Base-by-base conservation (phyloP, 2,888 invertebrate species). In the Chorisops tibialis region DNA sequence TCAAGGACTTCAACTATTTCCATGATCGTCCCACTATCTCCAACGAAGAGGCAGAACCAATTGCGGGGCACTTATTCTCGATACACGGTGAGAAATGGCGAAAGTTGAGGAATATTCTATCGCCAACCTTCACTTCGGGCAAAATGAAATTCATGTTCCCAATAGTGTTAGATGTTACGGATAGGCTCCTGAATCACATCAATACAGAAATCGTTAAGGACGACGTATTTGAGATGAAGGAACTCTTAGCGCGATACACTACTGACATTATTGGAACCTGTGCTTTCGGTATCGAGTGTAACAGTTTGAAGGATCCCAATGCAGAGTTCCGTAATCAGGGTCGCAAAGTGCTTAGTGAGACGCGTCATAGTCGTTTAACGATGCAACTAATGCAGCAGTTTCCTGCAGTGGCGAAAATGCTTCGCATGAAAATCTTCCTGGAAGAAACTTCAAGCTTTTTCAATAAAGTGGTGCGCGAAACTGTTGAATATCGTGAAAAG, bases 201-300 rank as follows among this genome's bases (percentile, higher is more conserved):
- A 69, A 67, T n/a, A 49, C 70, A 7, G 21, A 48, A 0, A 22
- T 63, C 1, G 37, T 51, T 37, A 59, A 18, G 6, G 22, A 38
- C 1, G 14, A 37, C 7, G 38, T 78, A 68, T 61, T 81, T 71
- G 81, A 82, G 52, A 63, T 81, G 12, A 76, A 78, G 52, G 79
- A 79, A 11, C 59, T 78, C 0, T 69, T 77, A 30, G 75, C 77
- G 0, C 73, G 77, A 21, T 82, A 73, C 51, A 80, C 81, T 0
- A 79, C 80, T 1, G 82, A 83, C 67, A 79, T 82, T 0, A 81
- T 82, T 49, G 80, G 80, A 4, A 73, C 71, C 0, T 79, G 79
- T 67, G 80, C 79, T 4, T 82, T 81, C 66, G 81, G 81, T 0
- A 70, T 81, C 6, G 77, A 80, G 19, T 77, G 79, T 65, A 79